Evolutionary conservation across 92 coral and sea anemone genomes (phyloP), one percentile per base, ranked within the genome.

Genomic region (Virgularia gustaviana): DNA sequence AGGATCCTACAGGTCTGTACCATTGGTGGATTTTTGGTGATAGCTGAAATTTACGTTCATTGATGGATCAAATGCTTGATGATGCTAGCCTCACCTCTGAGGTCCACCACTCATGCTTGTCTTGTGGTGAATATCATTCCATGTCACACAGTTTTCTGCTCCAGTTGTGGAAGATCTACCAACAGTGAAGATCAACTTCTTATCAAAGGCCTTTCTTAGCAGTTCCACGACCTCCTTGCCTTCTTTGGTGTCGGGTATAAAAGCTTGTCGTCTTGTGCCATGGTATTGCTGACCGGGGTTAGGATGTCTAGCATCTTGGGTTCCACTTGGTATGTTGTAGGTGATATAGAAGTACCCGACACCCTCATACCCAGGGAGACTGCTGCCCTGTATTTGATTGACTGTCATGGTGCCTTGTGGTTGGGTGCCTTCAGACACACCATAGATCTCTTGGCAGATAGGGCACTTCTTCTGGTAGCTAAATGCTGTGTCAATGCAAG

Each of bases 101-200:
- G 86, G 77, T 59, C 97, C 97, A 10, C 95, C 97, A 51, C 1
- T 4, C 1, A 13, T 0, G 28, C 22, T 66, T 0, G 97, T 85
- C 72, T 90, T 90, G 65, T 90, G 97, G 37, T 83, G 95, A 42
- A 90, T 84, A 58, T 83, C 85, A 43, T 77, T 89, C 97, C 97
- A 90, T 29, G 85, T 74, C 6, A 88, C 76, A 59, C 86, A 88
- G 36, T 88, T 75, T 10, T 78, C 78, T 23, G 3, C 1, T 2
- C 83, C 85, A 0, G 79, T 51, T 49, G 90, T 85, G 16, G 29
- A 49, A 4, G 95, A 85, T 15, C 76, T 79, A 1, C 95, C 95
- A n/a, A 90, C 71, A 11, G 83, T 89, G 43, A 89, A 89, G 31
- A 84, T 66, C 59, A 87, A 41, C 10, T 88, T 71, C 35, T 86